These are phyloP conservation scores for Schizothorax lantsangensis DNA, from an alignment of 2,797 vertebrate species.

Conservation along the genomic window DNA sequence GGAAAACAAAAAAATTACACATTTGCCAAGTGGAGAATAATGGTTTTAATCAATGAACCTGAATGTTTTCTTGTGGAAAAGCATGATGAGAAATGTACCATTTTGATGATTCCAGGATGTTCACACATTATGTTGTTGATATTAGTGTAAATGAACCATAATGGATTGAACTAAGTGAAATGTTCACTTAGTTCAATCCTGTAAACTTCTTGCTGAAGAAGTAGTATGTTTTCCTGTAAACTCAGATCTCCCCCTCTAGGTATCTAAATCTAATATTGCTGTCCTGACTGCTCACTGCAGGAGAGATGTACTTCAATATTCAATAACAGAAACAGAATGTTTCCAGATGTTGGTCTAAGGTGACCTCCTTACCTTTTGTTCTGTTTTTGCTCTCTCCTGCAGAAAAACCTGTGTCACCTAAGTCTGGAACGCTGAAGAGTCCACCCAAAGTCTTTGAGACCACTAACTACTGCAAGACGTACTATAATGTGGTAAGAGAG, in stretches of 20 bases:
- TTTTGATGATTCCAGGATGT: background rate
- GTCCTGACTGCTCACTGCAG: conserved; percentile 43
- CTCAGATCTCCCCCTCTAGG: conserved; percentile 7
- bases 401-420: conserved; percentile 97
- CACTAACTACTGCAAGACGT: conserved; percentile 94
- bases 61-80: background rate
- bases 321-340: conserved; percentile 56
- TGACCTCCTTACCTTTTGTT: conserved; percentile 55
- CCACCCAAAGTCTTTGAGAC: conserved; percentile 95
- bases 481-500: conserved; percentile 94
- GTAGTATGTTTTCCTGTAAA: conserved; percentile 33
- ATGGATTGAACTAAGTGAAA: background rate
- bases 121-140: background rate
- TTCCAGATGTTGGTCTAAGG: conserved; percentile 50
- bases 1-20: background rate
- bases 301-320: conserved; percentile 60
- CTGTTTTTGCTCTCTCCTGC: conserved; percentile 59
- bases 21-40: background rate
- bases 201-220: background rate
- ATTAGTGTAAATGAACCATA: background rate
- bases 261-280: conserved; percentile 41
- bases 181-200: no score
- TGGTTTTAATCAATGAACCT: background rate
- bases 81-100: background rate
- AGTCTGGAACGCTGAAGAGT: conserved; percentile 94